These are phyloP conservation scores for Cydia splendana DNA, from an alignment of 1,140 invertebrate genomes.

Conservation along the genomic window DNA sequence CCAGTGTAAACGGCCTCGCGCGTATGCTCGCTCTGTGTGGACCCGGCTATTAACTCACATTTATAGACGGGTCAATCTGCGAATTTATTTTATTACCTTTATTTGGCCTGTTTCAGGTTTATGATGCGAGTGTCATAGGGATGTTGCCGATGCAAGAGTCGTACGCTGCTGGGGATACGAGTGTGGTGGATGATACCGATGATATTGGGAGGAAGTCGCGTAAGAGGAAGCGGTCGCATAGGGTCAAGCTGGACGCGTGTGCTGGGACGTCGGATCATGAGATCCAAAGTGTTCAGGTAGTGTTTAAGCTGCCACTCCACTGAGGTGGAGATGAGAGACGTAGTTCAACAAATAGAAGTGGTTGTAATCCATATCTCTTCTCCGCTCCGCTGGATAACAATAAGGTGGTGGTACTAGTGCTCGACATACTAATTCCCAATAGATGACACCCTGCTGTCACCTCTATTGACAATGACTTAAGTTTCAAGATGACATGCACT, in stretches of 20 bases:
- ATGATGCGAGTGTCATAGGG: slow-evolving; percentile 69
- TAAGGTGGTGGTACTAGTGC: no score
- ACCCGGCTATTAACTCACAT: no score
- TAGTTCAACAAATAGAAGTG: no score
- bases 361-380: not conserved
- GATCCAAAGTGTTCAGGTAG: slow-evolving; percentile 4
- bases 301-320: not conserved
- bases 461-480: no score
- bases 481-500: no score
- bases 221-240: slow-evolving; percentile 50
- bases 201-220: slow-evolving; percentile 27
- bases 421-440: no score
- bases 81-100: no score
- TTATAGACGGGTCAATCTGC: no score
- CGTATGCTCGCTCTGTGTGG: no score
- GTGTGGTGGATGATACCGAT: slow-evolving; percentile 33
- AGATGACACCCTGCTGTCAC: no score
- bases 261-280: slow-evolving; percentile 50
- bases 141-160: slow-evolving; percentile 63
- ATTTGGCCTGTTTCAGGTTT: slow-evolving; percentile 61
- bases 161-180: slow-evolving; percentile 34
- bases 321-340: no score
- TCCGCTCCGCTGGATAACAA: not conserved
- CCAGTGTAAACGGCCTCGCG: no score
- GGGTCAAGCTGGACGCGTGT: slow-evolving; percentile 62